Evolutionary conservation across 2,888 invertebrate genomes (phyloP), one percentile per base, ranked within the genome.

Genomic region (Cheilosia grossa): DNA sequence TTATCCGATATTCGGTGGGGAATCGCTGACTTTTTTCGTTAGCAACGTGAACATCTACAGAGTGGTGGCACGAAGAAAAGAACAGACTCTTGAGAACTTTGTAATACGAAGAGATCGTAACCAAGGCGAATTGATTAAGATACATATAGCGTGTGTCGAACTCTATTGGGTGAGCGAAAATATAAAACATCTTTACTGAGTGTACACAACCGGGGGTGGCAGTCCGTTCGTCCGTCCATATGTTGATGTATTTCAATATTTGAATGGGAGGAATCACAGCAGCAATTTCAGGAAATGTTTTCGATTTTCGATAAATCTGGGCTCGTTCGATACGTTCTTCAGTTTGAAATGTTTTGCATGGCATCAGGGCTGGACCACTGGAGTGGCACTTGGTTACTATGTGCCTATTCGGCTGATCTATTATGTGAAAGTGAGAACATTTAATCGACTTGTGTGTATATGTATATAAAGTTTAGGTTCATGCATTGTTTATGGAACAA

Each of bases 201-300:
- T 42, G 47, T 33, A 24, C 24, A 47, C 47, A 33, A 47, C 21
- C 27, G 21, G 24, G 27, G 19, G 21, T 27, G 59, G 27, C 27
- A 27, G 27, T 27, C 27, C 27, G 27, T 27, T 6, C 27, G 24
- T 6, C 7, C 33, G 33, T 10, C 33, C 33, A 51, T 72, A 42
- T 73, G 61, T 44, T 73, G 61, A 33, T 63, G n/a, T 40, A 56
- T 56, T 66, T 53, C 33, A 40, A n/a, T 3, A 13, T 44, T 56
- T 56, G 30, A 33, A 56, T 42, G 51, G 44, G 21, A 24, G 63
- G 42, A 73, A 33, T 27, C 42, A 33, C 53, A 15, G 51, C 51
- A 61, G 30, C 30, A 63, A 61, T 53, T 72, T 72, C 37, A 13
- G 47, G 27, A 51, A 59, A 72, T 59, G 19, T 73, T 73, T 73